These are phyloP conservation scores for Dromiciops gliroides DNA, from an alignment of 2,113 vertebrate genomes.

Conservation along the genomic window DNA sequence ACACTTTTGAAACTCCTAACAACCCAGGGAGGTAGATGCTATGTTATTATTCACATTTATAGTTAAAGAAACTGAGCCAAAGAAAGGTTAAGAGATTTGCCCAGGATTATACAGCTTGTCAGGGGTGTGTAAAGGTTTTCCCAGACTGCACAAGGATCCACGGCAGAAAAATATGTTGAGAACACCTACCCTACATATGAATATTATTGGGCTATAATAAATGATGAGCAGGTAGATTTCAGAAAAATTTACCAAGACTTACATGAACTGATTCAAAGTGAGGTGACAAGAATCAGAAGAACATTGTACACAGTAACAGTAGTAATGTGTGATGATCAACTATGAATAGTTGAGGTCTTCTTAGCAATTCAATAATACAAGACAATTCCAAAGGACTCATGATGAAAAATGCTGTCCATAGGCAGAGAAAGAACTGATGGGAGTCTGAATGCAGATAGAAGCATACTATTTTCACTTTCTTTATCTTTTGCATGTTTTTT, in stretches of 20 bases:
- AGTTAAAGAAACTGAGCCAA: not conserved
- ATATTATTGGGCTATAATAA: not conserved
- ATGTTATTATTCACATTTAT: not conserved
- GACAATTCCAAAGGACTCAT: not conserved
- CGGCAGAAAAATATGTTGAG: not conserved
- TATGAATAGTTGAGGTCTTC: not conserved
- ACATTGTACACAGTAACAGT: not conserved
- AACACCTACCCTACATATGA: not conserved
- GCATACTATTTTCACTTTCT: not conserved
- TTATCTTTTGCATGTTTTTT: not conserved
- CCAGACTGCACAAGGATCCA: not conserved
- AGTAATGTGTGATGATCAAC: not conserved
- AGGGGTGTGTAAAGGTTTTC: not conserved
- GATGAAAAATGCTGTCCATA: not conserved
- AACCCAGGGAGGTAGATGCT: not conserved
- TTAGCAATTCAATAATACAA: not conserved
- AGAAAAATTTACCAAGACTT: not conserved
- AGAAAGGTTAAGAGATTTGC: not conserved
- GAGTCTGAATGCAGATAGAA: not conserved
- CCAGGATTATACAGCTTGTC: not conserved
- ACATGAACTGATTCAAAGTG: not conserved
- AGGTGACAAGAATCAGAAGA: not conserved
- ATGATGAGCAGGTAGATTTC: not conserved
- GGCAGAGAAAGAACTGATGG: not conserved
- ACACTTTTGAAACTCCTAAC: not conserved